A percentile compares a stretch with the other conserved stretches of the same genome.
These are phyloP conservation scores for Cephus pygmeus DNA, from an alignment of 2,888 invertebrate species.

Conservation along the genomic window DNA sequence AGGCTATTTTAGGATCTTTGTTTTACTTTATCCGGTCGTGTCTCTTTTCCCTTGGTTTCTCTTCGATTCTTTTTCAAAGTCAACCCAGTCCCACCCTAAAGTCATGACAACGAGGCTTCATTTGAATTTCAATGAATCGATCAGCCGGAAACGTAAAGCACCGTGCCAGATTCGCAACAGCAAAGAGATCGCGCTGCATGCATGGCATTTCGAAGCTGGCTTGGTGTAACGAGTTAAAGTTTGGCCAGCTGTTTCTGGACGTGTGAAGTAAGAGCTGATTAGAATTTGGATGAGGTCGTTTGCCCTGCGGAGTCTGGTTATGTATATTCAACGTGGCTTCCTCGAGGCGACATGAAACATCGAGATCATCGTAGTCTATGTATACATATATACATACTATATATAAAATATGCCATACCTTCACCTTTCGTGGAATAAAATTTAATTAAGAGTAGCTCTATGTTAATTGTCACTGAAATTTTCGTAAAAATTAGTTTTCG, in stretches of 20 bases:
- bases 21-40: neutral
- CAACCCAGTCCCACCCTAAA: neutral
- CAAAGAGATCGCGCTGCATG: neutral
- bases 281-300: slow-evolving; percentile 52
- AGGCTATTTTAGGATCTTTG: neutral
- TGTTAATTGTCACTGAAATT: too few species aligned
- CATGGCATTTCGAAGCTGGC: slow-evolving; percentile 7
- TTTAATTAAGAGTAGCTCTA: too few species aligned
- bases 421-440: neutral
- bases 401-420: neutral
- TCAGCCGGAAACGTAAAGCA: neutral
- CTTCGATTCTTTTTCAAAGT: neutral
- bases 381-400: neutral
- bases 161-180: neutral
- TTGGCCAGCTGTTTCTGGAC: slow-evolving; percentile 51
- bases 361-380: slow-evolving; percentile 19
- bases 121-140: neutral
- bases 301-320: slow-evolving; percentile 16
- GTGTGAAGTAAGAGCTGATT: slow-evolving; percentile 50
- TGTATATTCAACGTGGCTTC: slow-evolving; percentile 44
- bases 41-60: neutral
- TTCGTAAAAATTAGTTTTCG: too few species aligned
- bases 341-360: slow-evolving; percentile 34
- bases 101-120: neutral
- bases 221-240: slow-evolving; percentile 49